These are phyloP conservation scores for Carduelis carduelis DNA, from an alignment of 2,797 vertebrate species.

Conservation along the genomic window DNA sequence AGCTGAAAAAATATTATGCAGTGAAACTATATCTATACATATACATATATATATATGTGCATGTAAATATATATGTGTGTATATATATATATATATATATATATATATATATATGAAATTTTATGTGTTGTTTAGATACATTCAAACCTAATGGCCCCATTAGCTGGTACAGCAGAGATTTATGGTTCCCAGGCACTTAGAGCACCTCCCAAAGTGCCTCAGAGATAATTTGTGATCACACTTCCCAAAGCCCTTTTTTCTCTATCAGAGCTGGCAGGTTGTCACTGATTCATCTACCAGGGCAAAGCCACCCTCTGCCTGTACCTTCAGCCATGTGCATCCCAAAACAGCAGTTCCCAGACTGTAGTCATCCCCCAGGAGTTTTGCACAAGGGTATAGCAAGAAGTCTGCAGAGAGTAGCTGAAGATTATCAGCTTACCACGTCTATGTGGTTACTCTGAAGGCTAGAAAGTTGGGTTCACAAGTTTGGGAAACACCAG, in stretches of 20 bases:
- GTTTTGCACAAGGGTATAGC: neutral
- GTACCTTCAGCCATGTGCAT: neutral
- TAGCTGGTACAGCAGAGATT: neutral
- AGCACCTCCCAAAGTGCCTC: neutral
- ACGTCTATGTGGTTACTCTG: neutral
- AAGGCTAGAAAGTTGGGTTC: neutral
- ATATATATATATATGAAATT: neutral
- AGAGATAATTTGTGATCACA: neutral
- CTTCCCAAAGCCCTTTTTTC: neutral
- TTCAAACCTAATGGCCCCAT: neutral
- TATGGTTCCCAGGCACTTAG: neutral
- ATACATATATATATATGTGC: neutral
- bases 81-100: neutral
- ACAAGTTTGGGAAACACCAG: neutral
- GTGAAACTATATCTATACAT: neutral
- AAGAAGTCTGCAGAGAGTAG: neutral
- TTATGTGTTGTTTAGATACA: neutral
- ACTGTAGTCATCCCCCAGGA: neutral
- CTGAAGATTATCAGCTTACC: neutral
- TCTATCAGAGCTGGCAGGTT: neutral
- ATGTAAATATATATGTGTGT: fast-evolving
- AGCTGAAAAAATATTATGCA: slow-evolving; percentile 40
- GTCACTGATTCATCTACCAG: neutral
- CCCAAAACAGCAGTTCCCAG: neutral
- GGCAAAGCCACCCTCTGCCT: neutral